These are phyloP conservation scores for Nerophis ophidion DNA, from an alignment of 2,113 vertebrate genomes.

Conservation along the genomic window DNA sequence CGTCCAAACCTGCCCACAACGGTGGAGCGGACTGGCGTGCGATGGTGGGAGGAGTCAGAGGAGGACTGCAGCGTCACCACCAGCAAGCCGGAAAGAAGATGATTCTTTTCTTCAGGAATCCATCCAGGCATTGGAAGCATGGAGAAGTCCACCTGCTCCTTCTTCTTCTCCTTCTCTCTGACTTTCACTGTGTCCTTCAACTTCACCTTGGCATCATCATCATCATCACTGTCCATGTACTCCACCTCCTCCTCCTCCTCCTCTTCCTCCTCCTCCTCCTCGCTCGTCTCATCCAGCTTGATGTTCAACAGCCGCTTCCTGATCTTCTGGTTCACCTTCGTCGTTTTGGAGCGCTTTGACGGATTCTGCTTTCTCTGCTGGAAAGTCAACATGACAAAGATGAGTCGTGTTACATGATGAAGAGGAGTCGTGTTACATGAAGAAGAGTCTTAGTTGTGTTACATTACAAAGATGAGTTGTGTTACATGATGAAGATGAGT, in stretches of 20 bases:
- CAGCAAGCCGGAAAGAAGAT: conserved; percentile 9
- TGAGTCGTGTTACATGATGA: background rate
- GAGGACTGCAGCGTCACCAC: conserved; percentile 16
- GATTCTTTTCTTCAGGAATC: conserved; percentile 58
- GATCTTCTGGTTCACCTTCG: background rate
- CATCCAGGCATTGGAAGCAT: conserved; percentile 73
- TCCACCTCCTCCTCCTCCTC: conserved; percentile 21
- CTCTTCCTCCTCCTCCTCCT: conserved; percentile 12
- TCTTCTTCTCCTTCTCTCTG: background rate
- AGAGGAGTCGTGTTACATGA: too few species aligned
- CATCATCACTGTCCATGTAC: conserved; percentile 53
- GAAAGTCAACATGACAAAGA: too few species aligned
- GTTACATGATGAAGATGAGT: too few species aligned
- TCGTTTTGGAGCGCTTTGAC: too few species aligned
- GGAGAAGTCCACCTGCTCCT: background rate
- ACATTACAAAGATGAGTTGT: too few species aligned
- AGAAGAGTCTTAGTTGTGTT: too few species aligned
- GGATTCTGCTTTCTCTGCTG: background rate
- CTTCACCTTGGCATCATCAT: conserved; percentile 3
- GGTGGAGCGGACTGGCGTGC: conserved; percentile 23
- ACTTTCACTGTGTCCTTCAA: background rate
- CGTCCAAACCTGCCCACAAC: conserved; percentile 32
- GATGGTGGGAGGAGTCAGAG: rapidly evolving
- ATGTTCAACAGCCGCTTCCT: conserved; percentile 11
- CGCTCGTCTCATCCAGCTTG: conserved; percentile 1